Conservation (phyloP, 2,888 invertebrate species). For the Dione juno region DNA sequence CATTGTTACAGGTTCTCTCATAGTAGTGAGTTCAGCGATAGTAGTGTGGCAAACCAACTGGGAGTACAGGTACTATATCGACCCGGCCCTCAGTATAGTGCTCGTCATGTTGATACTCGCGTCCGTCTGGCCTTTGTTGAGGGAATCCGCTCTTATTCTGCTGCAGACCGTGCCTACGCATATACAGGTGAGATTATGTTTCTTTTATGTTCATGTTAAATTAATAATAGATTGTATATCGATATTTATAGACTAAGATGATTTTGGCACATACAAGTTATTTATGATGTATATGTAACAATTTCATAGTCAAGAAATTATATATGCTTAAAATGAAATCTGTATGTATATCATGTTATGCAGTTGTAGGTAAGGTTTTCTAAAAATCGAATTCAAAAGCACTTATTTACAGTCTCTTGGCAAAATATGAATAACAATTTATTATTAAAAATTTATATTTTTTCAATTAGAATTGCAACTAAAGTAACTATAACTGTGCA, state of each 20-base stretch:
- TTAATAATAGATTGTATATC: too few relatives aligned
- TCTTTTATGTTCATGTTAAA: conserved; percentile 35
- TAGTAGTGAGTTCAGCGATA: conserved; percentile 93
- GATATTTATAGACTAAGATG: too few relatives aligned
- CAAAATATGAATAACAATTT: not conserved
- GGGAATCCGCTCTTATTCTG: conserved; percentile 96
- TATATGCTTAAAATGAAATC: too few relatives aligned
- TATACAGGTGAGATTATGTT: conserved; percentile 86
- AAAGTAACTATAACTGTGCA: not conserved
- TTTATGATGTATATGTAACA: too few relatives aligned
- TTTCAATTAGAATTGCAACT: not conserved
- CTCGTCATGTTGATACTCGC: conserved; percentile 93
- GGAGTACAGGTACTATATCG: conserved; percentile 93
- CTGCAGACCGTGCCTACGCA: conserved; percentile 99
- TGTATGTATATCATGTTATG: too few relatives aligned
- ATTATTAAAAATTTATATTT: not conserved
- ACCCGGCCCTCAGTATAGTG: conserved; percentile 95
- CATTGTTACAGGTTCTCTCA: conserved; percentile 87
- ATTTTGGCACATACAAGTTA: too few relatives aligned
- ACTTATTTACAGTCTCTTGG: not conserved
- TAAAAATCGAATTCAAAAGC: not conserved
- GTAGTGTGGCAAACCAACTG: conserved; percentile 92
- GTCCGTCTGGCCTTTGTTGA: conserved; percentile 95
- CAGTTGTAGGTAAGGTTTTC: too few relatives aligned
- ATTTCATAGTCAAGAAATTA: too few relatives aligned